A percentile compares a stretch with the other conserved stretches of the same genome.
phyloP scores from a whole-genome alignment of 2,113 vertebrate genomes.

The Octodon degus region DNA sequence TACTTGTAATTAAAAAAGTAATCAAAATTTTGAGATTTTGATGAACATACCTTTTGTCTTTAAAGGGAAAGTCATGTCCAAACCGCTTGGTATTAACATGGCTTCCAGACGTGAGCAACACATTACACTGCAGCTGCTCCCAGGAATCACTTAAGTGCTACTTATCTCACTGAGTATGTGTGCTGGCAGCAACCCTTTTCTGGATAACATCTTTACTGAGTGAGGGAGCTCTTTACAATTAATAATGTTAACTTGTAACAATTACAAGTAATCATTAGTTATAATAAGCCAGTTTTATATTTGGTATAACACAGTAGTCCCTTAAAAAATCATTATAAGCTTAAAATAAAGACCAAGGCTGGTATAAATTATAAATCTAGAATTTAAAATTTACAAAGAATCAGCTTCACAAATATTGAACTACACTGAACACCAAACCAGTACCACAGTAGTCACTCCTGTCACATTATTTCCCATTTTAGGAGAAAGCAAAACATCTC shows the following conservation, averaged over 20 bases:
- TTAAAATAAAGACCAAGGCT: slow-evolving; percentile 12
- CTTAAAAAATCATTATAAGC: neutral
- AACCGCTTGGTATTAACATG: neutral
- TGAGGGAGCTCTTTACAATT: neutral
- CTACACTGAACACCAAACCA: neutral
- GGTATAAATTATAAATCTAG: neutral
- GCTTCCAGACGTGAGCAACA: neutral
- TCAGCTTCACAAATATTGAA: neutral
- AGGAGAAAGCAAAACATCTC: neutral
- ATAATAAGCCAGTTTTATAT: neutral
- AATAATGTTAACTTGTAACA: neutral
- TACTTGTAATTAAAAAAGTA: slow-evolving; percentile 20
- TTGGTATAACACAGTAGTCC: neutral
- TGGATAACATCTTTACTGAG: neutral
- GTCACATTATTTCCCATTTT: neutral
- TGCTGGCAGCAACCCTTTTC: neutral
- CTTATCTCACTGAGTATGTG: neutral
- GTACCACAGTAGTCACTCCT: neutral
- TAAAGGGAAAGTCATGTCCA: neutral
- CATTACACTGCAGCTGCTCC: neutral
- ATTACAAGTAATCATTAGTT: neutral
- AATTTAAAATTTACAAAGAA: slow-evolving; percentile 16
- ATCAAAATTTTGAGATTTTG: neutral
- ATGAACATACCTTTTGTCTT: neutral
- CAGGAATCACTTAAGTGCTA: neutral